Evolutionary conservation across 2,797 vertebrate genomes (phyloP).

Genomic region (Rhadinocentrus ornatus): DNA sequence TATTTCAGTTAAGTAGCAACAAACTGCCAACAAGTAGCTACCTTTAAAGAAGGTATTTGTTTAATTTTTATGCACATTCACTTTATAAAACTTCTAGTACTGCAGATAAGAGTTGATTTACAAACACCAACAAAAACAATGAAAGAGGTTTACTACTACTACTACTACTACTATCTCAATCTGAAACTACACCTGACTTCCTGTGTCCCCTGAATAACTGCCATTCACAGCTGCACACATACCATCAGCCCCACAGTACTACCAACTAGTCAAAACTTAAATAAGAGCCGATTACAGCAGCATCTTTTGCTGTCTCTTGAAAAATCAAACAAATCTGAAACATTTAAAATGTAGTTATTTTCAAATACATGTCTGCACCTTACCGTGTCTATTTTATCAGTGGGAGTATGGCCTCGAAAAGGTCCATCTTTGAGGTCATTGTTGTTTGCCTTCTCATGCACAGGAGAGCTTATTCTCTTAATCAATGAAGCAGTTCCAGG

Average conservation of each 20-base stretch:
- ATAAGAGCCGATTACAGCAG: neutral
- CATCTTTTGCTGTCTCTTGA: neutral
- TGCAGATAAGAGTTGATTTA: slow-evolving; percentile 44
- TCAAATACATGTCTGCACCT: slow-evolving; percentile 49
- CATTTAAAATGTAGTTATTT: neutral
- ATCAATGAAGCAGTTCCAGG: slow-evolving; percentile 79
- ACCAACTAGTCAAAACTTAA: slow-evolving; percentile 7
- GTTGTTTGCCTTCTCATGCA: slow-evolving; percentile 77
- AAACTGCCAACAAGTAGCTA: neutral
- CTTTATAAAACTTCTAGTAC: neutral
- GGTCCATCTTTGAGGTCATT: slow-evolving; percentile 84
- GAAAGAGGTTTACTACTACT: slow-evolving; percentile 61
- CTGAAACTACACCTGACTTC: slow-evolving; percentile 62
- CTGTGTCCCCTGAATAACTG: slow-evolving; percentile 58
- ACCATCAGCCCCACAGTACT: slow-evolving; percentile 22
- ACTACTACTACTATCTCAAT: slow-evolving; percentile 7
- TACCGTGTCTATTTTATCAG: slow-evolving; percentile 93
- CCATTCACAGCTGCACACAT: slow-evolving; percentile 43
- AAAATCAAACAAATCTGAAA: slow-evolving; percentile 1
- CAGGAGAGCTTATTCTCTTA: slow-evolving; percentile 79
- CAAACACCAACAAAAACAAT: slow-evolving; percentile 38
- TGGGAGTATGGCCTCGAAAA: slow-evolving; percentile 83
- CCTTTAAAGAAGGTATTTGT: neutral
- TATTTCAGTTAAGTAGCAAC: neutral
- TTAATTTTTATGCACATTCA: neutral